phyloP scores from a whole-genome alignment of 2,888 invertebrate genomes.

The Torymus texanus region DNA sequence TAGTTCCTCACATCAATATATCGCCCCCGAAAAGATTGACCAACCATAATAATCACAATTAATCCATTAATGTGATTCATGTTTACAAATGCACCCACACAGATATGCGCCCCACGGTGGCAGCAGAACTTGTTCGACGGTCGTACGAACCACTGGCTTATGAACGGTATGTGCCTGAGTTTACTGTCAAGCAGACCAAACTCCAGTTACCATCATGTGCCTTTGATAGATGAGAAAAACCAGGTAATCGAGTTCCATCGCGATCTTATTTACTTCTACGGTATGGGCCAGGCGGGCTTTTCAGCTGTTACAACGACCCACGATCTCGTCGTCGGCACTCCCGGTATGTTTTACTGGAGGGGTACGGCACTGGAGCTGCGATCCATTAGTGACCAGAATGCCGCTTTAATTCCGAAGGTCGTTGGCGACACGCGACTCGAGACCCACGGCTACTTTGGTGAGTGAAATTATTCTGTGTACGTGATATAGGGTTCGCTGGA shows the following conservation, averaged over 20 bases:
- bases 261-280: conserved; percentile 59
- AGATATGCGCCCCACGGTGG: conserved; percentile 75
- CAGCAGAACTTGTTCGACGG: conserved; percentile 56
- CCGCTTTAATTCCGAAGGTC: neutral
- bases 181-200: conserved; percentile 22
- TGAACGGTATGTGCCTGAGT: conserved; percentile 69
- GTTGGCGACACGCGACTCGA: neutral
- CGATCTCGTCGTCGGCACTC: conserved; percentile 68
- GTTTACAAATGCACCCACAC: neutral
- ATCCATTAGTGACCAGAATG: neutral
- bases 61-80: too few relatives aligned
- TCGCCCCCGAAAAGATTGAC: too few relatives aligned
- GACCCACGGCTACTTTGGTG: conserved; percentile 64
- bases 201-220: neutral
- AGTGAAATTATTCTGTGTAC: neutral
- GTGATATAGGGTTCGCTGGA: too few relatives aligned
- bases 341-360: conserved; percentile 69
- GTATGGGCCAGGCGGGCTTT: conserved; percentile 65
- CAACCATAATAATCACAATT: too few relatives aligned
- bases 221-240: neutral
- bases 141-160: conserved; percentile 49
- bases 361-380: conserved; percentile 61
- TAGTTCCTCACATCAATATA: too few relatives aligned
- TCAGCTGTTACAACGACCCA: conserved; percentile 61
- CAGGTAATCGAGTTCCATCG: conserved; percentile 13